phyloP scores from a whole-genome alignment of 2,113 vertebrate genomes.

The Ptilorrhoa leucosticta region DNA sequence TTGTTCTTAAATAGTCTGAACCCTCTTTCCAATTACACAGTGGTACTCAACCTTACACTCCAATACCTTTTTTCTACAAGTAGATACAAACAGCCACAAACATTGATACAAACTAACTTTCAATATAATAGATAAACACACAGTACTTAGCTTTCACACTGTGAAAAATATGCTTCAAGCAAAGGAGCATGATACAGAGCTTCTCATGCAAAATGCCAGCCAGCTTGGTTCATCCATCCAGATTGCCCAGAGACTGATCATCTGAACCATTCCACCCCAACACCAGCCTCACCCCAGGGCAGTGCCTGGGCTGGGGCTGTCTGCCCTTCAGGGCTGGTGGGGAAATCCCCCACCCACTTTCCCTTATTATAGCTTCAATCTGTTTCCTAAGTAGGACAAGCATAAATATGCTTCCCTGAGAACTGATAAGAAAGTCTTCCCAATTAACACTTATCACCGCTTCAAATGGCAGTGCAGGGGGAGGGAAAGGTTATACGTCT shows the following conservation, averaged over 20 bases:
- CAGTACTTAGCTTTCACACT: background rate
- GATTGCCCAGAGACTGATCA: background rate
- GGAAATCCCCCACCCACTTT: background rate
- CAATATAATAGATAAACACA: background rate
- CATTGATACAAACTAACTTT: background rate
- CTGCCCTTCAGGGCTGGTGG: background rate
- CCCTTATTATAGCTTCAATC: background rate
- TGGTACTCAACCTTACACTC: background rate
- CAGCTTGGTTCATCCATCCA: accelerated
- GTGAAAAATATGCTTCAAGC: accelerated
- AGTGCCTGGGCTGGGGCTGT: background rate
- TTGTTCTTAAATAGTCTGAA: background rate
- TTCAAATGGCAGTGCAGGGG: background rate
- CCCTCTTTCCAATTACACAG: background rate
- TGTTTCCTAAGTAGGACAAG: background rate
- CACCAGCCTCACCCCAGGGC: background rate
- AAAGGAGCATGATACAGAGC: background rate
- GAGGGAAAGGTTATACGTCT: background rate
- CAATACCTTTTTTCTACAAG: background rate
- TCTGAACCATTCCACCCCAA: background rate
- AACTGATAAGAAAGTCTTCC: background rate
- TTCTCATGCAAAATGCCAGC: background rate
- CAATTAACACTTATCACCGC: background rate
- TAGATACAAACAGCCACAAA: background rate
- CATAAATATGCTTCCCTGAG: background rate